Conservation (phyloP, 1,140 invertebrate species). For the Ceratitis capitata region DNA sequence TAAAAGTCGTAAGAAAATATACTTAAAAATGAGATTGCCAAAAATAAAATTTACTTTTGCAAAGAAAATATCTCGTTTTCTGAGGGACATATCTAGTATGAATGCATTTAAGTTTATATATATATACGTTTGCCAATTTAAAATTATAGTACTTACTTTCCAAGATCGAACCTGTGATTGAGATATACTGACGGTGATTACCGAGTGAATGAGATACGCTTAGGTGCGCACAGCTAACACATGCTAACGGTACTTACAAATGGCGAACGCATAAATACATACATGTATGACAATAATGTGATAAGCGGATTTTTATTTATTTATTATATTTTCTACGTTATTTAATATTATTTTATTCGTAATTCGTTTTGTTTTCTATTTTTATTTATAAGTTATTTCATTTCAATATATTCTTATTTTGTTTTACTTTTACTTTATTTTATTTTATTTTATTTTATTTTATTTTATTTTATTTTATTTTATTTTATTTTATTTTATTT, state of each 20-base stretch:
- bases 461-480: not conserved
- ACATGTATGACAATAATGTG: not conserved
- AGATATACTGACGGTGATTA: not conserved
- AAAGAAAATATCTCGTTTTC: no score
- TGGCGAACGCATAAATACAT: not conserved
- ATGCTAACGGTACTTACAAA: not conserved
- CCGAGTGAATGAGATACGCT: not conserved
- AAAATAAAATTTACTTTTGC: no score
- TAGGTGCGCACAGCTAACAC: not conserved
- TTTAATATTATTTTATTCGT: no score
- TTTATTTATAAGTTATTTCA: no score
- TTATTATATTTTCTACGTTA: not conserved
- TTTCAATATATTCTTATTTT: not conserved
- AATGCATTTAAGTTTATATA: not conserved
- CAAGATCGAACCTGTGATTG: not conserved
- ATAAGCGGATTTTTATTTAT: not conserved
- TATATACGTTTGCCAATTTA: not conserved
- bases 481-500: no score
- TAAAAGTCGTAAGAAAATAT: no score
- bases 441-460: not conserved
- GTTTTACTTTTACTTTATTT: not conserved
- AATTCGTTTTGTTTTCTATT: no score
- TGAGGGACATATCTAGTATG: no score
- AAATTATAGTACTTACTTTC: constrained; percentile 15
- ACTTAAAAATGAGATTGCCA: no score